Percentiles rank a stretch among this genome's conserved stretches.
phyloP scores from a whole-genome alignment of 2,113 vertebrate genomes.

The Xiphophorus couchianus region DNA sequence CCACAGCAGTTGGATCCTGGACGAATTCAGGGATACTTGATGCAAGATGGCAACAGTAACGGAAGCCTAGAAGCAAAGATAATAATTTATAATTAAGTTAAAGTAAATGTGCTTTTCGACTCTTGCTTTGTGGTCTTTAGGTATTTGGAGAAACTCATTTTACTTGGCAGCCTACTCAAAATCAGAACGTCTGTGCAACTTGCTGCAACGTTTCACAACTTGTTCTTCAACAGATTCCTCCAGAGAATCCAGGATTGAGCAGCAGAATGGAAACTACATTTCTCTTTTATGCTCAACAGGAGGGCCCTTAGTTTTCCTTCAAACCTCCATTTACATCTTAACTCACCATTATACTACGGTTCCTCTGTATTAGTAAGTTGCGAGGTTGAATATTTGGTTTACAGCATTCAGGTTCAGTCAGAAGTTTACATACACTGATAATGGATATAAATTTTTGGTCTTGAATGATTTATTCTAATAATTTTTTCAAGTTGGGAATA shows the following conservation, averaged over 20 bases:
- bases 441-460: neutral
- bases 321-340: neutral
- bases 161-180: neutral
- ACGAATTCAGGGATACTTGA: no score
- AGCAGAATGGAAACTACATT: neutral
- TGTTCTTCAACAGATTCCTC: neutral
- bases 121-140: neutral
- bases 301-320: neutral
- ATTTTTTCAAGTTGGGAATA: neutral
- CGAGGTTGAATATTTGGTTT: neutral
- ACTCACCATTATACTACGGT: neutral
- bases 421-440: neutral
- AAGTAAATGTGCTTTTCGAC: no score
- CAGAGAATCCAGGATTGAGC: neutral
- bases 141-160: neutral
- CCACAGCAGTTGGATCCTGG: no score
- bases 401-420: neutral
- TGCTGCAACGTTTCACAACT: neutral
- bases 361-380: neutral
- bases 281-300: neutral
- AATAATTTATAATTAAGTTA: no score
- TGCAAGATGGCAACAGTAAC: no score
- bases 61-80: no score
- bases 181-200: neutral
- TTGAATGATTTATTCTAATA: neutral